Evolutionary conservation across 2,113 vertebrate species (phyloP).

Genomic region (Sitta europaea): DNA sequence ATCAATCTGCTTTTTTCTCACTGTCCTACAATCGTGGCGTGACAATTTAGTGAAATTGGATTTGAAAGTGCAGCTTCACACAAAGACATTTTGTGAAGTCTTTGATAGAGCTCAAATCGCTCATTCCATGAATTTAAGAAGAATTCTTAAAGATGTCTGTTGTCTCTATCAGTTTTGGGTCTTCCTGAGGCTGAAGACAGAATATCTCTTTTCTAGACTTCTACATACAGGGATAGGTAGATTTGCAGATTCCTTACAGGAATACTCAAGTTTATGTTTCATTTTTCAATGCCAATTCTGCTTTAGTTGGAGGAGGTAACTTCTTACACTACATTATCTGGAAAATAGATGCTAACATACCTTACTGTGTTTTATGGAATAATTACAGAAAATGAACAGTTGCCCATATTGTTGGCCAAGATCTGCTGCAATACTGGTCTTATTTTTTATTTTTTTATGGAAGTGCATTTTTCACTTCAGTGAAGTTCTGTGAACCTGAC

Average conservation of each 20-base stretch:
- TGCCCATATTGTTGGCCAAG: neutral
- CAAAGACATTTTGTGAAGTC: neutral
- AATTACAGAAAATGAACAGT: neutral
- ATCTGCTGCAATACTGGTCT: neutral
- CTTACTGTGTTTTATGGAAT: neutral
- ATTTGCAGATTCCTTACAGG: neutral
- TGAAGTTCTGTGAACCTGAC: neutral
- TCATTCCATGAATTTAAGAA: neutral
- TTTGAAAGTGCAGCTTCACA: neutral
- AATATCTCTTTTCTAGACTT: neutral
- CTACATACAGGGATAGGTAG: accelerated
- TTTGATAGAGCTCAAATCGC: neutral
- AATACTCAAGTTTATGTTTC: neutral
- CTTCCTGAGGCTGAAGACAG: neutral
- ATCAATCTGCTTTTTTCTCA: neutral
- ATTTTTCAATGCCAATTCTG: neutral
- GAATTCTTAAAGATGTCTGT: neutral
- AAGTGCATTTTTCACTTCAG: neutral
- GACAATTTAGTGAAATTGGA: neutral
- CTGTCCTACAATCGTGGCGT: neutral
- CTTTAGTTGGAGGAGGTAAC: neutral
- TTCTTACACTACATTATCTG: neutral
- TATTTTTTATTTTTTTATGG: neutral
- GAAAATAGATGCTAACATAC: neutral
- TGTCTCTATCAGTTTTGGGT: neutral